Conservation (phyloP, 2,113 vertebrate species). For the Pituophis catenifer region DNA sequence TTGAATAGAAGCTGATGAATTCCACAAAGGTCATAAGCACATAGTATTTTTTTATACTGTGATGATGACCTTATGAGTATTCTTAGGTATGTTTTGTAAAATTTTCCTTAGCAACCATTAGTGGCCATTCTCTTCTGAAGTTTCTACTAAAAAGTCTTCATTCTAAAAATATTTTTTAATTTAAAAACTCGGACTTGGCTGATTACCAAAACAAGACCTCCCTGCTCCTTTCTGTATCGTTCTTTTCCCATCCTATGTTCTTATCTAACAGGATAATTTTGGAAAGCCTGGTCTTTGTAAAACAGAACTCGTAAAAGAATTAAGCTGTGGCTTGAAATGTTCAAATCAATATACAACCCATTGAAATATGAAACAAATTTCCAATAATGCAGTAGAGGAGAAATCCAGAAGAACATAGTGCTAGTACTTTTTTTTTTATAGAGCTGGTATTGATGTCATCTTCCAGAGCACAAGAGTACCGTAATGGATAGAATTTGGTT, state of each 20-base stretch:
- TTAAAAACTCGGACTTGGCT: conserved; percentile 22
- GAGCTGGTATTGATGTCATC: neutral
- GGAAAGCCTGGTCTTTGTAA: conserved; percentile 43
- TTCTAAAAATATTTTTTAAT: conserved; percentile 22
- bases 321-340: neutral
- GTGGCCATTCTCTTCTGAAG: neutral
- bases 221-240: accelerated
- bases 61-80: accelerated
- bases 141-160: conserved; percentile 33
- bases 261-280: conserved; percentile 50
- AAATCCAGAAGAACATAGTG: neutral
- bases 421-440: neutral
- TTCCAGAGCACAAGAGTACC: neutral
- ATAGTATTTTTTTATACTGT: conserved; percentile 23
- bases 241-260: neutral
- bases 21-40: conserved; percentile 27
- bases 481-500: neutral
- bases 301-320: conserved; percentile 17
- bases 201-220: neutral
- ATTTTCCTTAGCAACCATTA: conserved; percentile 27
- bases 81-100: conserved; percentile 32
- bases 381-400: neutral
- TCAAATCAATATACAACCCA: neutral
- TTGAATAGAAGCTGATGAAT: conserved; percentile 32
- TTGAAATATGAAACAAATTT: neutral